phyloP scores from a whole-genome alignment of 2,888 invertebrate genomes.

The Pandemis corylana region DNA sequence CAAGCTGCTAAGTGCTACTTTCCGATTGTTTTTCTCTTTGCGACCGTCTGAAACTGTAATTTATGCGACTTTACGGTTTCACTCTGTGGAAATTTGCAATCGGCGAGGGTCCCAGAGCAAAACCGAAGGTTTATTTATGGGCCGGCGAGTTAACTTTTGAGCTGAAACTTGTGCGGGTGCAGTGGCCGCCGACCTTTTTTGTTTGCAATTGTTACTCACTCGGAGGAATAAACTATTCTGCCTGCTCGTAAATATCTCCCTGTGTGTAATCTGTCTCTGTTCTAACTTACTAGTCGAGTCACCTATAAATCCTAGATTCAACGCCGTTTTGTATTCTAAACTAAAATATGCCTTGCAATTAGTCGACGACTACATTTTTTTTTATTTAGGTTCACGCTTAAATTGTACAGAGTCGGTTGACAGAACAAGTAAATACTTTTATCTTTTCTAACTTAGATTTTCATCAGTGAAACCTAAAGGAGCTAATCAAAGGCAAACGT shows the following conservation, averaged over 20 bases:
- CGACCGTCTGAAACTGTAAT: constrained; percentile 78
- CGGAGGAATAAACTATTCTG: constrained; percentile 62
- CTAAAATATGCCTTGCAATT: constrained; percentile 12
- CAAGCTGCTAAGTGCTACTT: constrained; percentile 83
- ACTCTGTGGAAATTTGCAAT: constrained; percentile 80
- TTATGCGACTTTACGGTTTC: constrained; percentile 83
- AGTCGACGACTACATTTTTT: neutral
- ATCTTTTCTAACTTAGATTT: constrained; percentile 24
- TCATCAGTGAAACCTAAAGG: constrained; percentile 36
- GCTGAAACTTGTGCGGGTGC: constrained; percentile 77
- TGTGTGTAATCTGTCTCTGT: constrained; percentile 52
- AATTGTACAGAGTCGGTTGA: neutral
- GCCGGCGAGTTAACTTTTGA: constrained; percentile 75
- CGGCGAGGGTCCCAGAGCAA: constrained; percentile 76
- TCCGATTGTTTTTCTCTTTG: constrained; percentile 81
- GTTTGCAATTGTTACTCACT: constrained; percentile 64
- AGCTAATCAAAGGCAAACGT: constrained; percentile 41
- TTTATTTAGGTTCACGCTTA: neutral
- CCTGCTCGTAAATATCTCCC: constrained; percentile 60
- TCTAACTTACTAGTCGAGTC: constrained; percentile 27
- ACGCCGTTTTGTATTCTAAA: constrained; percentile 13
- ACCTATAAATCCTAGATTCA: constrained; percentile 21
- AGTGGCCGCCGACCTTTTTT: constrained; percentile 72
- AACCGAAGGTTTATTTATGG: constrained; percentile 85
- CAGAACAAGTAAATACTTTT: neutral